Base-by-base conservation (phyloP, 1,140 invertebrate genomes). In the Leptopilina clavipes region DNA sequence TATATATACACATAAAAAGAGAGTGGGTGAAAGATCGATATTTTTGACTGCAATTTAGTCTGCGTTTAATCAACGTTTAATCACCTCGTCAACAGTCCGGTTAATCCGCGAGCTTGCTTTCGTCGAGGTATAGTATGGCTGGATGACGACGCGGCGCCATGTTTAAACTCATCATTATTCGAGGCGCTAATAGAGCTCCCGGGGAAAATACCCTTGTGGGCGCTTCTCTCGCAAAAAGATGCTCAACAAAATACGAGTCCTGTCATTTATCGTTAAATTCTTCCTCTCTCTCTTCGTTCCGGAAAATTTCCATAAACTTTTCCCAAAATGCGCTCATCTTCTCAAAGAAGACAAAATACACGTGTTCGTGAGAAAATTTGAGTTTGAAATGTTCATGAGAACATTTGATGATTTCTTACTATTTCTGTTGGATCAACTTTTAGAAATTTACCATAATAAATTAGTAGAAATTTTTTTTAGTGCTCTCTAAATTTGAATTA, bases 21-120 rank as follows among this genome's bases (percentile, higher is more conserved):
- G 54, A 75, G 73, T 81, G 83, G 81, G 79, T 73, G 79, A 54
- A 75, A 76, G 80, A 86, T 87, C 85, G 84, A 87, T 87, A 88
- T 86, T 88, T 87, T 86, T 88, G 82, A 85, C 85, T 86, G 84
- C 82, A 88, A 88, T 87, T 88, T 86, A 86, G 86, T 85, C 83
- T 81, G 82, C 79, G 84, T 87, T 88, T 88, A 88, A 88, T 89
- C 86, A 89, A 88, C 85, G 82, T 88, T 88, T 88, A 88, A 89
- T 88, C 84, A 86, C 83, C 82, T 86, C 86, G 83, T 89, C 87
- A 84, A 84, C 84, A 77, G 77, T 70, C 82, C 82, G 84, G 82
- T 88, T 86, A 88, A 86, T 88, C 83, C 84, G 73, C 82, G 80
- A 83, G 83, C 81, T 81, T 76, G 86, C 83, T 82, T 86, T 84